These are phyloP conservation scores for Drosophila triauraria DNA, from an alignment of 1,140 invertebrate genomes.

Conservation along the genomic window DNA sequence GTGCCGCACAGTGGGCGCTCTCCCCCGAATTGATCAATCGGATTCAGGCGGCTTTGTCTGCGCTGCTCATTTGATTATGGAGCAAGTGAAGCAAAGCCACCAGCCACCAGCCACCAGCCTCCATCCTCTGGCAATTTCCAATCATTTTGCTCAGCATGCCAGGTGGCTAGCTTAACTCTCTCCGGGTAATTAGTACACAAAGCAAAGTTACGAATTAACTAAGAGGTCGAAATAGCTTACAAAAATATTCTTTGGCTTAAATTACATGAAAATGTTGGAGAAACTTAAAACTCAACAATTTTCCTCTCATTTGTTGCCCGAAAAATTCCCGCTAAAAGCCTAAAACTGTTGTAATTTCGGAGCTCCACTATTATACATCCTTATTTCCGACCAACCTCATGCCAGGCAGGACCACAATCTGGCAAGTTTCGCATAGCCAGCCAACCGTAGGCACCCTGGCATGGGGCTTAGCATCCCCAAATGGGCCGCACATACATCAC, in stretches of 20 bases:
- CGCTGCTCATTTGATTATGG: slow-evolving; percentile 22
- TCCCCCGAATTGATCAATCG: slow-evolving; percentile 14
- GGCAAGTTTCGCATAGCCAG: slow-evolving; percentile 17
- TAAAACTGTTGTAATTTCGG: not conserved
- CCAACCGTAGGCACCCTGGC: not conserved
- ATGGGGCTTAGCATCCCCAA: slow-evolving; percentile 31
- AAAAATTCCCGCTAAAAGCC: not conserved
- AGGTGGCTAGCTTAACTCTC: not conserved
- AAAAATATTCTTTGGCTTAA: no score
- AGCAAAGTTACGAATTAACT: no score
- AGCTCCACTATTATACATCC: slow-evolving; percentile 9
- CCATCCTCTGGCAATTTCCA: not conserved
- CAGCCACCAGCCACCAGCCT: no score
- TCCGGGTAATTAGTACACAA: no score
- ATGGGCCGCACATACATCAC: slow-evolving; percentile 61
- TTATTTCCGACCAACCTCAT: not conserved
- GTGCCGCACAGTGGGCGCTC: not conserved
- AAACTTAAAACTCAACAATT: no score
- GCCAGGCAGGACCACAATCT: slow-evolving; percentile 2
- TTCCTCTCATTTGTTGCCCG: not conserved
- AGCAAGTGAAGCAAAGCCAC: not conserved
- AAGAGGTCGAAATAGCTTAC: no score
- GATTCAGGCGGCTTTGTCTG: slow-evolving; percentile 16
- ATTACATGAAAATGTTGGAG: no score
- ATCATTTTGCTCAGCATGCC: not conserved